phyloP scores from a whole-genome alignment of 2,888 invertebrate species.

The Microctonus hyperodae region DNA sequence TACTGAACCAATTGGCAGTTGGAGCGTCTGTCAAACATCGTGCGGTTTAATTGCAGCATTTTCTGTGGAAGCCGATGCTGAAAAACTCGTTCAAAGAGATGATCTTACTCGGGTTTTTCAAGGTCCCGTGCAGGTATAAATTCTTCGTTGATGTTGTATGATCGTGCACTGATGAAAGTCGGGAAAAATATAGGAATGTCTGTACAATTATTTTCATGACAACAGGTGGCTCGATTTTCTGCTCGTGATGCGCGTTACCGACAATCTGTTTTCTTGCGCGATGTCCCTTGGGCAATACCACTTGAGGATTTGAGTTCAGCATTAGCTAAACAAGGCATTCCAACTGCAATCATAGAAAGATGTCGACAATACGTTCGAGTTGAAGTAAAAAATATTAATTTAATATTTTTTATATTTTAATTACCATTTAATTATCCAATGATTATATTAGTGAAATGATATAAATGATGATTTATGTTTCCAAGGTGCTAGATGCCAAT shows the following conservation, averaged over 20 bases:
- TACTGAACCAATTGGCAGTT: conserved; percentile 47
- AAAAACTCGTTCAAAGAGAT: conserved; percentile 59
- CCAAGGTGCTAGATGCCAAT: conserved; percentile 62
- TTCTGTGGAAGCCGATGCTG: conserved; percentile 59
- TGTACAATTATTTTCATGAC: background rate
- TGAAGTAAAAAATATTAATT: conserved; percentile 56
- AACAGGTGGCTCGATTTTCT: conserved; percentile 61
- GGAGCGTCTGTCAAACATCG: conserved; percentile 58
- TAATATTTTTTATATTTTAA: background rate
- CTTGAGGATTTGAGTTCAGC: conserved; percentile 64
- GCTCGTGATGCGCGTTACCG: conserved; percentile 60
- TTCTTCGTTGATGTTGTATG: background rate
- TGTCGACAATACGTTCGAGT: conserved; percentile 61
- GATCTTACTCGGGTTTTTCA: conserved; percentile 61
- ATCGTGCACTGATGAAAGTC: background rate
- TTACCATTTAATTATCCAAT: too few species aligned
- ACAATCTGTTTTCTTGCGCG: conserved; percentile 62
- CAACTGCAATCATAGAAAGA: conserved; percentile 60
- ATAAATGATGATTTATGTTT: too few species aligned
- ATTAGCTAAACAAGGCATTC: conserved; percentile 62
- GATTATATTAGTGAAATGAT: background rate
- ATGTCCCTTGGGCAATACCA: conserved; percentile 66
- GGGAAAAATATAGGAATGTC: background rate
- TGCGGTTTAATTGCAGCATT: conserved; percentile 63
- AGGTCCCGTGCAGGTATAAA: conserved; percentile 61